These are phyloP conservation scores for rabbit (Oryctolagus cuniculus) DNA, from an alignment of 2,113 vertebrate genomes.

Conservation along the genomic window mOryCun1.1 NC_091432.1:118385501-118386000, in stretches of 20 bases:
- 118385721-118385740: rapidly evolving
- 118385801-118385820: slow-evolving; percentile 70
- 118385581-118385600: background rate
- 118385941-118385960: slow-evolving; percentile 57
- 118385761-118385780: background rate
- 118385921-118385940: slow-evolving; percentile 53
- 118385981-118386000: slow-evolving; percentile 70
- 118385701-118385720: background rate
- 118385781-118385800: background rate
- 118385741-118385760: background rate
- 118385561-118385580: background rate
- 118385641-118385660: background rate
- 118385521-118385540: too few relatives aligned
- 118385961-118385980: slow-evolving; percentile 53
- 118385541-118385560: background rate
- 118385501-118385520: too few relatives aligned
- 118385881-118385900: background rate
- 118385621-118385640: background rate
- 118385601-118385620: background rate
- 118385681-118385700: background rate
- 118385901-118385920: slow-evolving; percentile 58
- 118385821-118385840: slow-evolving; percentile 68
- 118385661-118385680: background rate
- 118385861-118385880: slow-evolving; percentile 33
- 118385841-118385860: slow-evolving; percentile 24